These are phyloP conservation scores for Neodon shergylaensis DNA, from an alignment of 2,113 vertebrate species.

Conservation along the genomic window DNA sequence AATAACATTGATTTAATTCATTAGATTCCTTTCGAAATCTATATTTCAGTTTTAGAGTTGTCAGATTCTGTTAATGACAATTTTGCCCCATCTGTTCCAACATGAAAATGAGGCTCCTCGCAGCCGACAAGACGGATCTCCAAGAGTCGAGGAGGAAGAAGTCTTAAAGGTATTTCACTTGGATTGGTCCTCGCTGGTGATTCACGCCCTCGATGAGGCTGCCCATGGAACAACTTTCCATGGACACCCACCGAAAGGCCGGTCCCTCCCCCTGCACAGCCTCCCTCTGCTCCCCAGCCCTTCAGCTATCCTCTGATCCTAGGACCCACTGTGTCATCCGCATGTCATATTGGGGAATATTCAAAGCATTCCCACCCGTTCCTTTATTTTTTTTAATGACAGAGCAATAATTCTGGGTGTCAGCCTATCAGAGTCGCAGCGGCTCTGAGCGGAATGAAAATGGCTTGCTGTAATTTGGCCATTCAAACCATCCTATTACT, in stretches of 20 bases:
- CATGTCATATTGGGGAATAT: slow-evolving; percentile 74
- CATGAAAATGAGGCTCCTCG: slow-evolving; percentile 87
- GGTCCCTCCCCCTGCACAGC: fast-evolving
- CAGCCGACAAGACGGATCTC: slow-evolving; percentile 87
- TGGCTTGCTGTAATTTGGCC: slow-evolving; percentile 83
- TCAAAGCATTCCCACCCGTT: slow-evolving; percentile 84
- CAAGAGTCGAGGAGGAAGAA: slow-evolving; percentile 85
- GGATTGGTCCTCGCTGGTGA: slow-evolving; percentile 77
- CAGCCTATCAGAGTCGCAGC: slow-evolving; percentile 84
- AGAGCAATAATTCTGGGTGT: slow-evolving; percentile 89
- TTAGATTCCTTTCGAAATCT: slow-evolving; percentile 91
- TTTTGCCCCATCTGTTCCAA: slow-evolving; percentile 91
- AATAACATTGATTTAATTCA: slow-evolving; percentile 94
- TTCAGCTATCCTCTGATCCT: background rate
- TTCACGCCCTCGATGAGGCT: slow-evolving; percentile 75
- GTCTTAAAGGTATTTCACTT: slow-evolving; percentile 88
- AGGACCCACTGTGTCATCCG: slow-evolving; percentile 41
- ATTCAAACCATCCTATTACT: slow-evolving; percentile 69
- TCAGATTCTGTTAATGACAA: slow-evolving; percentile 93
- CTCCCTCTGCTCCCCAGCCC: background rate
- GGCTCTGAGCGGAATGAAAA: slow-evolving; percentile 85
- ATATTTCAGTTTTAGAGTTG: slow-evolving; percentile 94
- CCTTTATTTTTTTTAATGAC: slow-evolving; percentile 83
- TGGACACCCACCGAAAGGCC: fast-evolving
- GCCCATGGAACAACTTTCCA: slow-evolving; percentile 56